phyloP scores from a whole-genome alignment of 2,888 invertebrate species.

The Escarpia spicata region DNA sequence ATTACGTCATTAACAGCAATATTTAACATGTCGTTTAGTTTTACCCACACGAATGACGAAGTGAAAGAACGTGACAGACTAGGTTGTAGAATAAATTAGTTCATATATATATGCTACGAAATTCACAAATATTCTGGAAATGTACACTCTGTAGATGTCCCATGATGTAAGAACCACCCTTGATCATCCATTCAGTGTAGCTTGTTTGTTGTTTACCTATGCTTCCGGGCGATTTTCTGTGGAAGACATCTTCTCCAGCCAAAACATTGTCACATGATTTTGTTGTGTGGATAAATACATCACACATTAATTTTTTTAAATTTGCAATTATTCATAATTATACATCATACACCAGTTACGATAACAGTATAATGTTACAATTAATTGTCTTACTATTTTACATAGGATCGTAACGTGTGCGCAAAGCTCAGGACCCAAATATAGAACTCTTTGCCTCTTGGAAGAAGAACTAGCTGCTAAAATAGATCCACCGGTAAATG shows the following conservation, averaged over 20 bases:
- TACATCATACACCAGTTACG: not conserved
- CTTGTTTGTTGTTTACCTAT: not conserved
- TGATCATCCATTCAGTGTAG: not conserved
- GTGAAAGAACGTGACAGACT: not conserved
- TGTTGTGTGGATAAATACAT: not conserved
- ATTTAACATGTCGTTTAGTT: too few species aligned
- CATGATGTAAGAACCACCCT: not conserved
- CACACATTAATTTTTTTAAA: too few species aligned
- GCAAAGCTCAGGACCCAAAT: not conserved
- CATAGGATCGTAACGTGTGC: not conserved
- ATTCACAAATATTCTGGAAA: not conserved
- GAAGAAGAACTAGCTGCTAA: not conserved
- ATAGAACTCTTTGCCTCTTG: not conserved
- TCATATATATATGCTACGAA: not conserved
- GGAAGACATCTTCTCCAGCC: not conserved
- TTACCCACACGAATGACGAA: too few species aligned
- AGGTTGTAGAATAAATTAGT: not conserved
- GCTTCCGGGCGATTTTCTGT: not conserved
- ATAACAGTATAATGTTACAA: not conserved
- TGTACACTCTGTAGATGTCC: not conserved
- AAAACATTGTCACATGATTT: slow-evolving; percentile 16
- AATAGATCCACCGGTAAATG: too few species aligned
- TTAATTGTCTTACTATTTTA: not conserved
- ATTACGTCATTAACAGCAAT: too few species aligned
- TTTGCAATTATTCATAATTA: not conserved